Conservation (phyloP, 1,140 invertebrate species). For the Ditylenchus dipsaci region DNA sequence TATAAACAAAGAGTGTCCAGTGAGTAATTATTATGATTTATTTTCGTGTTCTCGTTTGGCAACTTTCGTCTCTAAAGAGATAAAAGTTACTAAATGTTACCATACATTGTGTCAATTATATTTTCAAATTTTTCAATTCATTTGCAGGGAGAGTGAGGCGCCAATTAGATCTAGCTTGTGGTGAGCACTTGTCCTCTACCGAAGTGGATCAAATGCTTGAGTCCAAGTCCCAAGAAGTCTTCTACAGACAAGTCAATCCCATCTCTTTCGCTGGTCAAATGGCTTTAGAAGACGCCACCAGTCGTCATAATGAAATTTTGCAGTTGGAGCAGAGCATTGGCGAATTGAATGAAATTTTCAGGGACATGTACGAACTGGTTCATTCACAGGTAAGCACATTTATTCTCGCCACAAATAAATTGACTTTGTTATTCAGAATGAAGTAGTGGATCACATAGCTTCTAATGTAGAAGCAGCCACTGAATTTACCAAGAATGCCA, state of each 20-base stretch:
- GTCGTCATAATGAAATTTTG: slow-evolving; percentile 37
- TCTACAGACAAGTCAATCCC: slow-evolving; percentile 36
- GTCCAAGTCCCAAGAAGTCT: slow-evolving; percentile 42
- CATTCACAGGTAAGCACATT: slow-evolving; percentile 24
- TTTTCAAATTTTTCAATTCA: no score
- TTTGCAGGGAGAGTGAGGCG: slow-evolving; percentile 43
- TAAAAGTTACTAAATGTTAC: no score
- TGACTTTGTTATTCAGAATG: slow-evolving; percentile 19
- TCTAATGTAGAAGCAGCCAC: slow-evolving; percentile 30
- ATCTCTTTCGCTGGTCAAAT: slow-evolving; percentile 15
- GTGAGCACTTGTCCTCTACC: slow-evolving; percentile 18
- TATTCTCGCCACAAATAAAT: no score
- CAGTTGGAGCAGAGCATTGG: slow-evolving; percentile 40
- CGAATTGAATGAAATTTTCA: slow-evolving; percentile 38
- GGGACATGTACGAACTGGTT: slow-evolving; percentile 34
- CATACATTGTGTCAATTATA: no score
- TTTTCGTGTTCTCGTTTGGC: no score
- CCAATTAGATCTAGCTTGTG: slow-evolving; percentile 38
- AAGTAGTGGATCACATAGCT: slow-evolving; percentile 28
- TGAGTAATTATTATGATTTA: slow-evolving; percentile 22
- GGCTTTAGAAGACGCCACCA: slow-evolving; percentile 37
- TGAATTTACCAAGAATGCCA: neutral
- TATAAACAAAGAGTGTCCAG: slow-evolving; percentile 42
- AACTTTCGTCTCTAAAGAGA: no score
- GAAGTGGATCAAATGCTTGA: slow-evolving; percentile 42